These are phyloP conservation scores for Drosophila parthenogenetica DNA, from an alignment of 2,888 invertebrate species.

Conservation along the genomic window DNA sequence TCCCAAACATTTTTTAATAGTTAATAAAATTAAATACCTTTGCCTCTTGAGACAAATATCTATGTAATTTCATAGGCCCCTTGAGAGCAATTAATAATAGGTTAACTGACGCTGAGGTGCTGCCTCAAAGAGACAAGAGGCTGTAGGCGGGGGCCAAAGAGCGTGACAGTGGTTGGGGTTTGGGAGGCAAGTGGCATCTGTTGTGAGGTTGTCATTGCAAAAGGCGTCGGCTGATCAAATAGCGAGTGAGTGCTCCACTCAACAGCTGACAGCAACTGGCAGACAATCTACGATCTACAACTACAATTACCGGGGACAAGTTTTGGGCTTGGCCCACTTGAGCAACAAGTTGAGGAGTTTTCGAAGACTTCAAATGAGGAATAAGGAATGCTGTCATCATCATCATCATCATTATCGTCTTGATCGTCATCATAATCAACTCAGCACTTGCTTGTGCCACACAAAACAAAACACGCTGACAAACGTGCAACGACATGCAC, in stretches of 20 bases:
- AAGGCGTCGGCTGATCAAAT: slow-evolving; percentile 77
- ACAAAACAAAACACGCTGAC: slow-evolving; percentile 23
- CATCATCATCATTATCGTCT: slow-evolving; percentile 49
- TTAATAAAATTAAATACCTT: not conserved
- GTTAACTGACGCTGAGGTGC: slow-evolving; percentile 6
- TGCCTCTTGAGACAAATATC: not conserved
- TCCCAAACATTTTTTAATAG: not conserved
- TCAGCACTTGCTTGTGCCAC: slow-evolving; percentile 26
- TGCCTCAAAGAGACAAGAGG: not conserved
- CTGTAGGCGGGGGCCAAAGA: no score
- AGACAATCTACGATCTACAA: slow-evolving; percentile 61
- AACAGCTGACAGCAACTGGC: slow-evolving; percentile 57
- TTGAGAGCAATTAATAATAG: slow-evolving; percentile 22
- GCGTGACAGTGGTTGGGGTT: slow-evolving; percentile 1
- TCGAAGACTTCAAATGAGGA: not conserved
- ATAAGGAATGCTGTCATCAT: slow-evolving; percentile 59
- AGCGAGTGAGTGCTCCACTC: slow-evolving; percentile 9
- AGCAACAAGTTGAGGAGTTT: slow-evolving; percentile 46
- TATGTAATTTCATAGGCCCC: not conserved
- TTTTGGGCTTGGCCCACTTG: slow-evolving; percentile 78
- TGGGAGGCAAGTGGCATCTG: slow-evolving; percentile 46
- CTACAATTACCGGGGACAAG: slow-evolving; percentile 72
- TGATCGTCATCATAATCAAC: slow-evolving; percentile 12
- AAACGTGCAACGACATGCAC: slow-evolving; percentile 8
- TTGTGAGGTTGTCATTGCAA: slow-evolving; percentile 55